Evolutionary conservation across 1,140 invertebrate species (phyloP).

Genomic region (Octopus bimaculoides): DNA sequence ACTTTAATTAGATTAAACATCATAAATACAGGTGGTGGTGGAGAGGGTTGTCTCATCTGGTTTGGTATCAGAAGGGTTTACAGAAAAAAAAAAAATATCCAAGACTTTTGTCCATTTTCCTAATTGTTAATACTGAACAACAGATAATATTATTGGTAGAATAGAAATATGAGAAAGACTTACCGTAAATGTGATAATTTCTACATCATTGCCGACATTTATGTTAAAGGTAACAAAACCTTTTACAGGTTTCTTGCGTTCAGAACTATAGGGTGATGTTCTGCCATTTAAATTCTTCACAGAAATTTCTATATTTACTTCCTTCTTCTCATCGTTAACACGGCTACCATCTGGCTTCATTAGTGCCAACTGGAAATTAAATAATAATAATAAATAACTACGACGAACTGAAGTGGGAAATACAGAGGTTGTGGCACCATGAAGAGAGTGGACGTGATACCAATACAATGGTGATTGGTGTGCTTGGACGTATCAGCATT

Average conservation of each 20-base stretch:
- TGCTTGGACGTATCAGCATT: too few species aligned
- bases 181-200: conserved; percentile 28
- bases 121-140: too few species aligned
- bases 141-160: too few species aligned
- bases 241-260: conserved; percentile 27
- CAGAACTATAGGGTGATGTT: not conserved
- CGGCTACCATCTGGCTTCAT: conserved; percentile 48
- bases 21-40: too few species aligned
- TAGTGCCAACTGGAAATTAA: conserved; percentile 38
- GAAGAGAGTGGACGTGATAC: too few species aligned
- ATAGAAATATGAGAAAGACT: not conserved
- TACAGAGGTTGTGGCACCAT: too few species aligned
- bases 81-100: too few species aligned
- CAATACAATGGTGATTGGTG: too few species aligned
- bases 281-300: conserved; percentile 6
- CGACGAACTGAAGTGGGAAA: not conserved
- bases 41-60: too few species aligned
- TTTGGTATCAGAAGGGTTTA: too few species aligned
- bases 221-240: conserved; percentile 46
- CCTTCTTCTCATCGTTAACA: conserved; percentile 17
- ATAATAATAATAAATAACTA: not conserved
- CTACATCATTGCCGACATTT: conserved; percentile 16
- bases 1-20: too few species aligned
- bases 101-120: too few species aligned
- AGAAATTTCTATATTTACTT: conserved; percentile 19